These are phyloP conservation scores for Denticeps clupeoides DNA, from an alignment of 2,797 vertebrate species.

Conservation along the genomic window DNA sequence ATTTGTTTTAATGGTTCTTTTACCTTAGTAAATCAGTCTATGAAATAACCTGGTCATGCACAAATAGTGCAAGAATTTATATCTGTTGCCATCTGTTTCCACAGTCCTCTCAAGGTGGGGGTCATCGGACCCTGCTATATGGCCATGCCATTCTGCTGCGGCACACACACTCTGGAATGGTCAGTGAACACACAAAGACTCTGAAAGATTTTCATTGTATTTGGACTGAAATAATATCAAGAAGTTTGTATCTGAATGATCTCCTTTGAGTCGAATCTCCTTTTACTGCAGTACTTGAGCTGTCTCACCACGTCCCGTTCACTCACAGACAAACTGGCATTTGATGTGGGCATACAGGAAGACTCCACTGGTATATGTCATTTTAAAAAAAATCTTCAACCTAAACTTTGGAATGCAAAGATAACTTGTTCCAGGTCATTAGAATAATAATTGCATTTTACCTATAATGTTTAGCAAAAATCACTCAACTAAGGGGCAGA, in stretches of 20 bases:
- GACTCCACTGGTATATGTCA: conserved; percentile 71
- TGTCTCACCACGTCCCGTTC: conserved; percentile 89
- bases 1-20: too few relatives aligned
- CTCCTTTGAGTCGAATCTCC: neutral
- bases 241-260: neutral
- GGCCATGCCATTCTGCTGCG: conserved; percentile 87
- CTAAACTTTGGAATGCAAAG: too few relatives aligned
- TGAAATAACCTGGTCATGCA: neutral
- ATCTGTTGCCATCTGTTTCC: neutral
- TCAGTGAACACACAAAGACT: too few relatives aligned
- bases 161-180: conserved; percentile 85
- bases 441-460: too few relatives aligned
- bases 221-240: neutral
- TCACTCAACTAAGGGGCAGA: too few relatives aligned
- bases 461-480: too few relatives aligned
- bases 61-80: neutral
- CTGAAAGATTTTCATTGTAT: neutral
- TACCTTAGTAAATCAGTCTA: neutral
- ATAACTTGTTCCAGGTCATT: too few relatives aligned
- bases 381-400: too few relatives aligned
- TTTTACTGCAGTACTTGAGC: conserved; percentile 68
- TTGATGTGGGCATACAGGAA: conserved; percentile 85
- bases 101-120: conserved; percentile 85
- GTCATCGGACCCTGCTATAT: conserved; percentile 80
- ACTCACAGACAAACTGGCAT: conserved; percentile 85